Conservation (phyloP, 2,797 vertebrate genomes). For the Eulemur albifrons region DNA sequence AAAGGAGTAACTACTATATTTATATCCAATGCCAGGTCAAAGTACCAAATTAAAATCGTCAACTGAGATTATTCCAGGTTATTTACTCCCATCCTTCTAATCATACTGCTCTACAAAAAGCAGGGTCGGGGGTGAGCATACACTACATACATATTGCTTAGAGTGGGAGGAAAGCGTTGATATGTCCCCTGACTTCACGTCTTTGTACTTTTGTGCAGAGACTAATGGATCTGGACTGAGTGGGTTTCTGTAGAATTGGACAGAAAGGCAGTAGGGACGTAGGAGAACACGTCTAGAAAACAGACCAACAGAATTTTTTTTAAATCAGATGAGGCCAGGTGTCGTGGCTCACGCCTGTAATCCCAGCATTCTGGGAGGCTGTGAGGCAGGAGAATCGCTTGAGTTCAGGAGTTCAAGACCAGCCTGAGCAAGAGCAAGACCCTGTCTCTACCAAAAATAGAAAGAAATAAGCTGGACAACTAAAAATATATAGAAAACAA, state of each 20-base stretch:
- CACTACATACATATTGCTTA: neutral
- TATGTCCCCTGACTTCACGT: neutral
- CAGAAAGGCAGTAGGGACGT: neutral
- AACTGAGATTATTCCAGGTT: neutral
- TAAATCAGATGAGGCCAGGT: neutral
- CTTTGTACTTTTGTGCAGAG: neutral
- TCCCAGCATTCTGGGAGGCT: too few relatives aligned
- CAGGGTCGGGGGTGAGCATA: neutral
- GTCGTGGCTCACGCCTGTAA: too few relatives aligned
- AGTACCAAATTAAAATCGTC: neutral
- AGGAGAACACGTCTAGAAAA: neutral
- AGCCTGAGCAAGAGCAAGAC: too few relatives aligned
- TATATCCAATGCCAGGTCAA: neutral
- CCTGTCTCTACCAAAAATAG: too few relatives aligned
- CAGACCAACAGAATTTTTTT: neutral
- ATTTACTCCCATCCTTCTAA: neutral
- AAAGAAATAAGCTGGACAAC: too few relatives aligned
- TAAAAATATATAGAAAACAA: too few relatives aligned
- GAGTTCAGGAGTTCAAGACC: too few relatives aligned
- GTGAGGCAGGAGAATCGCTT: accelerated
- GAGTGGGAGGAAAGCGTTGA: neutral
- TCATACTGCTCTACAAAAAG: neutral
- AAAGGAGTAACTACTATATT: neutral
- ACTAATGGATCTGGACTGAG: neutral
- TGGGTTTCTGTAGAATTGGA: neutral